phyloP scores from a whole-genome alignment of 2,113 vertebrate genomes.

The Tiliqua scincoides region DNA sequence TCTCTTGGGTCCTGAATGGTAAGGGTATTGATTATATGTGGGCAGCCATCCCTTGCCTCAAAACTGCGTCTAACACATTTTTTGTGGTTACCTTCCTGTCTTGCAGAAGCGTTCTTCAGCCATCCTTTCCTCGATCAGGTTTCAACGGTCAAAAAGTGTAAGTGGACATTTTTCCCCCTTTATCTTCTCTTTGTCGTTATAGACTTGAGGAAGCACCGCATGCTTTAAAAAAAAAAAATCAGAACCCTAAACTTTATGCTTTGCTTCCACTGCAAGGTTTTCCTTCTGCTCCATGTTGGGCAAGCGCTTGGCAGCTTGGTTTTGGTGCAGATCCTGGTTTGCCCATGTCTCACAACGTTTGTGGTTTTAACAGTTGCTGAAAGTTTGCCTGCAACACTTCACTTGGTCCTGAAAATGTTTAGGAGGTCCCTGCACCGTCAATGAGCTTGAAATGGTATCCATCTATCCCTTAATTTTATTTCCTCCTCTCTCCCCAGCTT shows the following conservation, averaged over 20 bases:
- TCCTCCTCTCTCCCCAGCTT: conserved; percentile 77
- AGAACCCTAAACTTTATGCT: conserved; percentile 16
- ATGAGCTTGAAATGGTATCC: conserved; percentile 26
- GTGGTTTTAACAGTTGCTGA: background rate
- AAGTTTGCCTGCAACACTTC: conserved; percentile 14
- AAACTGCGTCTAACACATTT: conserved; percentile 16
- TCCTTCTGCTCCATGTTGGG: background rate
- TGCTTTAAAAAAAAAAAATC: conserved; percentile 1
- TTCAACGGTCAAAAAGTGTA: conserved; percentile 92
- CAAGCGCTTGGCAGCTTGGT: background rate
- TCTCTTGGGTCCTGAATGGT: conserved; percentile 39
- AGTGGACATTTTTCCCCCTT: conserved; percentile 65
- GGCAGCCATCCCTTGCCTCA: conserved; percentile 40
- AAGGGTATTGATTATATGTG: conserved; percentile 39
- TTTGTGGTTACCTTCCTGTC: conserved; percentile 44
- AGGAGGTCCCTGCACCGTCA: background rate
- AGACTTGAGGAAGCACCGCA: conserved; percentile 19
- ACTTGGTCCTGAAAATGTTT: conserved; percentile 5
- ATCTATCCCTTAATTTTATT: fast-evolving
- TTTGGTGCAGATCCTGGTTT: too few relatives aligned
- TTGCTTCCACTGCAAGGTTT: conserved; percentile 34
- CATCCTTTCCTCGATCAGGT: conserved; percentile 94
- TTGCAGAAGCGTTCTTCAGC: conserved; percentile 90
- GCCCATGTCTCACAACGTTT: background rate
- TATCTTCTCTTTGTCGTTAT: conserved; percentile 11